These are phyloP conservation scores for Drosophila fuyamai DNA, from an alignment of 1,140 invertebrate species.

Conservation along the genomic window DNA sequence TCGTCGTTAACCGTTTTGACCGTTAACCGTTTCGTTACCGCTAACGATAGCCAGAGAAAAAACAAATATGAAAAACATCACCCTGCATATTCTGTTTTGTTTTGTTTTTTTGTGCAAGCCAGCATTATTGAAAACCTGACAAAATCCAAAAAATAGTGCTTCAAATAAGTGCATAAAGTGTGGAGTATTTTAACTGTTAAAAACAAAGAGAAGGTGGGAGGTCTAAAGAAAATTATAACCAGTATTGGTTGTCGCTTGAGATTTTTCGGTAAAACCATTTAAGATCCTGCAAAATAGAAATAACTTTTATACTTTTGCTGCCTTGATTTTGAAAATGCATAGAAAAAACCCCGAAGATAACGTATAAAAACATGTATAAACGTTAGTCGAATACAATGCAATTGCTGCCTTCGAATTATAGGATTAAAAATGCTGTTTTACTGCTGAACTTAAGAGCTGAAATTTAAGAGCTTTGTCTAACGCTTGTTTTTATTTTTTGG, in stretches of 20 bases:
- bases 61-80: slow-evolving; percentile 1
- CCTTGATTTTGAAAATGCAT: too few relatives aligned
- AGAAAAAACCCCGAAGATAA: too few relatives aligned
- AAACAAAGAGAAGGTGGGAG: slow-evolving; percentile 5
- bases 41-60: neutral
- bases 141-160: slow-evolving; percentile 1
- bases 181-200: neutral
- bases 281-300: neutral
- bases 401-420: neutral
- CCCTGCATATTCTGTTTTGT: slow-evolving; percentile 6
- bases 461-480: too few relatives aligned
- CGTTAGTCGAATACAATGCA: too few relatives aligned
- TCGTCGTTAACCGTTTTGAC: slow-evolving; percentile 1
- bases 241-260: neutral
- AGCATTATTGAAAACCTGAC: slow-evolving; percentile 11
- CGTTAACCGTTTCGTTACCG: slow-evolving; percentile 3
- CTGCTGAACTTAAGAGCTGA: too few relatives aligned
- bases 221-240: neutral
- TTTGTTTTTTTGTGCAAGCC: slow-evolving; percentile 13
- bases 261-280: neutral
- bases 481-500: too few relatives aligned
- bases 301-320: neutral
- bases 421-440: too few relatives aligned
- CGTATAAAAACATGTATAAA: too few relatives aligned
- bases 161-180: slow-evolving; percentile 5